Evolutionary conservation across 2,888 invertebrate genomes (phyloP).

Genomic region (Drosophila paramelanica): DNA sequence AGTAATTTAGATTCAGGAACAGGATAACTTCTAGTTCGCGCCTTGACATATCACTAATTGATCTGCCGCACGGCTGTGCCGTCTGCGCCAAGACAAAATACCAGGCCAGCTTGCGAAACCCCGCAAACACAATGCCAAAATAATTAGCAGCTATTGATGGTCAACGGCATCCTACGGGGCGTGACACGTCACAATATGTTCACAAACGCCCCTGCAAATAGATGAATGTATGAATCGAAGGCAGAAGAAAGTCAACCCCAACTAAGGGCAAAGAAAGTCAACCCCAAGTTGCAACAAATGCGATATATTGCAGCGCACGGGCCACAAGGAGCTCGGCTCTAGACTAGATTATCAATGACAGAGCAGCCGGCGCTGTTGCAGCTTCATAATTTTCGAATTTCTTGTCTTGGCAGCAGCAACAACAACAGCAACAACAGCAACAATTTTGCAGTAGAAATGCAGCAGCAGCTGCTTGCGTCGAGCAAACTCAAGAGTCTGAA

Average conservation of each 20-base stretch:
- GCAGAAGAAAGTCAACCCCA: conserved; percentile 54
- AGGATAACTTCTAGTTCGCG: too few relatives aligned
- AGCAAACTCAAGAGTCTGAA: conserved; percentile 51
- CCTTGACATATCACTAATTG: conserved; percentile 50
- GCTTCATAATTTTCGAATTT: conserved; percentile 71
- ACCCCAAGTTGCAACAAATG: conserved; percentile 48
- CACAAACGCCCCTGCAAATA: conserved; percentile 71
- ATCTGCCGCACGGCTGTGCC: conserved; percentile 38
- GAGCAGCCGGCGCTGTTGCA: conserved; percentile 71
- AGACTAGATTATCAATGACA: conserved; percentile 76
- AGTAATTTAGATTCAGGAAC: not conserved
- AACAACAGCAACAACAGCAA: conserved; percentile 11
- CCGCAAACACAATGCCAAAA: conserved; percentile 68
- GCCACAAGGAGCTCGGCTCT: conserved; percentile 21
- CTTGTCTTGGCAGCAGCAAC: conserved; percentile 23
- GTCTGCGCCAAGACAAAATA: conserved; percentile 49
- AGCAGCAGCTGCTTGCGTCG: conserved; percentile 51
- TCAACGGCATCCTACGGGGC: conserved; percentile 53
- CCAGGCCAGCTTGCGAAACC: conserved; percentile 60
- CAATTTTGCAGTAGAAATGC: conserved; percentile 57
- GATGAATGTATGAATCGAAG: conserved; percentile 30
- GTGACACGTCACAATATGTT: conserved; percentile 79
- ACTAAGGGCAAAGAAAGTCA: conserved; percentile 28
- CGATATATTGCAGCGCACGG: too few relatives aligned
- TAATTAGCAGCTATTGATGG: conserved; percentile 74